Conservation (phyloP, 2,888 invertebrate species). For the Oligia strigilis region DNA sequence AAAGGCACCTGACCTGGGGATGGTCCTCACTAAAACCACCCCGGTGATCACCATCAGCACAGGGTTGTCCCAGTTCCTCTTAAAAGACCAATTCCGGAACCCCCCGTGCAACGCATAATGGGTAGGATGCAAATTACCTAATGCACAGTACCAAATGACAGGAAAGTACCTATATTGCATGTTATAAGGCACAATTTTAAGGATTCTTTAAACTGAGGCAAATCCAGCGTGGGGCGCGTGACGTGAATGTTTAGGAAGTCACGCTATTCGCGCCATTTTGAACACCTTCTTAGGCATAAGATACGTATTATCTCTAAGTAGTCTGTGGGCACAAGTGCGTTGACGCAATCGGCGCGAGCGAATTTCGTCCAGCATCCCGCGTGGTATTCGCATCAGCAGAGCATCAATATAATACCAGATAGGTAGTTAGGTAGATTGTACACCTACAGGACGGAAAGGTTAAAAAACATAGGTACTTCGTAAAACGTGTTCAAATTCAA, state of each 20-base stretch:
- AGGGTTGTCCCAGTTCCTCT: too few relatives aligned
- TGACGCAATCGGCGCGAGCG: neutral
- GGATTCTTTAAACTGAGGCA: neutral
- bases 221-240: too few relatives aligned
- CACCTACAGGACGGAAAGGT: neutral
- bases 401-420: too few relatives aligned
- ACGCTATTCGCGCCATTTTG: neutral
- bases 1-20: too few relatives aligned
- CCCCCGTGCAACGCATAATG: too few relatives aligned
- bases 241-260: neutral
- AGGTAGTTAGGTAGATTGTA: neutral
- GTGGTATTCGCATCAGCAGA: neutral
- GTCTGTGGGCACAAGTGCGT: too few relatives aligned
- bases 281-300: neutral
- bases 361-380: neutral
- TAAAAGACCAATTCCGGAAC: too few relatives aligned
- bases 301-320: too few relatives aligned
- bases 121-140: constrained; percentile 31
- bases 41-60: too few relatives aligned
- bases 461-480: neutral
- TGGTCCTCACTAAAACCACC: too few relatives aligned
- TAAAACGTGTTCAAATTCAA: too few relatives aligned
- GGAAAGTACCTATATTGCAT: neutral
- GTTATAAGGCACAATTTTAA: neutral
- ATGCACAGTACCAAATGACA: constrained; percentile 7